Evolutionary conservation across 2,113 vertebrate genomes (phyloP), one percentile per base, ranked within the genome.

Genomic region (Caranx melampygus): DNA sequence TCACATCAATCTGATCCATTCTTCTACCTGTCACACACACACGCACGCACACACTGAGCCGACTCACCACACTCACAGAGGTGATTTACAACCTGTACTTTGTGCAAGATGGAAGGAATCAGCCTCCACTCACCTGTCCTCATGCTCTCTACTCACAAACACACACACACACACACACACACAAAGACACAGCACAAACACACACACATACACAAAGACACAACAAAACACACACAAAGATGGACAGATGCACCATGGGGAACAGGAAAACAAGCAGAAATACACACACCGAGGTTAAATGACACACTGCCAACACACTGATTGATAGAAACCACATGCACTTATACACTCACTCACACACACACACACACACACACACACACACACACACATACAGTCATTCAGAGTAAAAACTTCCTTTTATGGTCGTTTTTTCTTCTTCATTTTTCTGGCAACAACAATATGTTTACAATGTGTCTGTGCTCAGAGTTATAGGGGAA

Each of bases 1-100:
- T 49, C 66, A 42, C 10, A 51, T 78, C 21, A 37, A 51, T 14
- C 18, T 21, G 10, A 66, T 7, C n/a, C 31, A 57, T 12, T n/a
- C n/a, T n/a, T 49, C 49, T 42, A n/a, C 9, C 40, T 3, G 14
- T 26, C 26, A 26, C 26, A 26, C 26, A 26, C 26, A 26, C 26
- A 26, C 26, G 1, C 26, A 26, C 26, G 1, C 26, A 26, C 26
- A 26, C 26, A n/a, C 60, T 5, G 52, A 54, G 58, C 62, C 62
- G 45, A 65, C 42, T 40, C 62, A 35, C 44, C 37, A 13, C 21
- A 42, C 63, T 68, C 26, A 51, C 13, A 33, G 51, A 55, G 21
- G n/a, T 49, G 33, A 72, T 87, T 72, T 79, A 66, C 44, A 34
- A 65, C 68, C 44, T 73, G 7, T 52, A 65, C 60, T 63, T 52